These are phyloP conservation scores for Rhinoderma darwinii DNA, from an alignment of 2,113 vertebrate genomes.

Conservation along the genomic window DNA sequence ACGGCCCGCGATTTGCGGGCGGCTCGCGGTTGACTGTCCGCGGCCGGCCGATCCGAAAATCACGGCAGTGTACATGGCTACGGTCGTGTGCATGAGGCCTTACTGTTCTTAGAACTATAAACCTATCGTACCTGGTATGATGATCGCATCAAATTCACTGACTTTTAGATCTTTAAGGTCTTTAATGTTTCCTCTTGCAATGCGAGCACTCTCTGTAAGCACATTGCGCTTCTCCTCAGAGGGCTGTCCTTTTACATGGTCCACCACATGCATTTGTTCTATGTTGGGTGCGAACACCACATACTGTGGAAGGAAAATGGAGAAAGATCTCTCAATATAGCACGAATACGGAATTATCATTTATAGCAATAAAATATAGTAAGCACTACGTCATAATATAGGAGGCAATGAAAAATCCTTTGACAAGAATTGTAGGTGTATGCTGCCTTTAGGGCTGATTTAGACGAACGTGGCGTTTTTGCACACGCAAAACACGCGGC, in stretches of 20 bases:
- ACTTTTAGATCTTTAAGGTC: constrained; percentile 78
- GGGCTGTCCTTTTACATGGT: constrained; percentile 79
- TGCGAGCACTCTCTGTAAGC: constrained; percentile 83
- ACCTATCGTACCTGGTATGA: constrained; percentile 80
- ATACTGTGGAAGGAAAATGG: constrained; percentile 67
- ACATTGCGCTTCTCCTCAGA: constrained; percentile 81
- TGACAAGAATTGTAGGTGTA: too few species aligned
- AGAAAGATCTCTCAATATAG: neutral
- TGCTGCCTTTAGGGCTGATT: too few species aligned
- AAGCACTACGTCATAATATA: too few species aligned
- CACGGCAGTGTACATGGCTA: too few species aligned
- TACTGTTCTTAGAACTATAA: neutral
- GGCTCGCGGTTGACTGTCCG: too few species aligned
- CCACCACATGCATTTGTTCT: constrained; percentile 87
- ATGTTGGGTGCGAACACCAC: constrained; percentile 82
- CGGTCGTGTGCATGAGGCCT: too few species aligned
- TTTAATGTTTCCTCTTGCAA: constrained; percentile 83
- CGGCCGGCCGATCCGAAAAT: too few species aligned
- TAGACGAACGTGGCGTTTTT: too few species aligned
- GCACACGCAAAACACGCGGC: too few species aligned
- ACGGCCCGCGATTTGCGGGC: too few species aligned
- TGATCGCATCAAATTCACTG: constrained; percentile 79
- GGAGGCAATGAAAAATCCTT: too few species aligned
- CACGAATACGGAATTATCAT: neutral
- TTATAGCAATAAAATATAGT: neutral